Conservation (phyloP, 2,113 vertebrate genomes). For the Ciconia maguari region DNA sequence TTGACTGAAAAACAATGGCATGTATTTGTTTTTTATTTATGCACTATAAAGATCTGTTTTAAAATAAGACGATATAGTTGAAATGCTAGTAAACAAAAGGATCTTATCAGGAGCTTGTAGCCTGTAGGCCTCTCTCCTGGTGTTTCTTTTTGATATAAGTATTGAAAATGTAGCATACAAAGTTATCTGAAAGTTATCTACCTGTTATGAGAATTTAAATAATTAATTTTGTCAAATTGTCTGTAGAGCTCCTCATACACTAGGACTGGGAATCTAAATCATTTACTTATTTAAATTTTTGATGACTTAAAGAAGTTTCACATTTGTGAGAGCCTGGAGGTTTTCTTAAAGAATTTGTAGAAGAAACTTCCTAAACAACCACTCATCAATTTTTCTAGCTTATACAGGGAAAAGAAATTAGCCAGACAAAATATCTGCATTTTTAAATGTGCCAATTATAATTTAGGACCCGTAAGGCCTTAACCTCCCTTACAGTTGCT, state of each 20-base stretch:
- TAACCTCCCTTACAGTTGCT: background rate
- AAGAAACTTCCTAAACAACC: background rate
- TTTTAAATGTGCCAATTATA: background rate
- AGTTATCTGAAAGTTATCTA: background rate
- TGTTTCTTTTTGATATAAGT: background rate
- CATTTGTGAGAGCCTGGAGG: background rate
- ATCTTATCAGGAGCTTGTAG: background rate
- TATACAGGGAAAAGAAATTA: background rate
- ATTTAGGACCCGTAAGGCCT: background rate
- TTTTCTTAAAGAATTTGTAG: background rate
- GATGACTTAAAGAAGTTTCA: background rate
- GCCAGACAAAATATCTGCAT: background rate
- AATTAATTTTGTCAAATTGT: background rate
- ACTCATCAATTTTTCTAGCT: background rate
- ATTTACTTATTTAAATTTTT: conserved; percentile 17
- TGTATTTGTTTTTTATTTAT: background rate
- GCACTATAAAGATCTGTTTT: background rate
- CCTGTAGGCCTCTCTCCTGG: background rate
- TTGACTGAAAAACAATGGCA: background rate
- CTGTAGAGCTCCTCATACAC: background rate
- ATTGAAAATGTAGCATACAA: background rate
- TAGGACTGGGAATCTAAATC: background rate
- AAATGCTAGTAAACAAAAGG: background rate
- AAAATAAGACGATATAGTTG: background rate
- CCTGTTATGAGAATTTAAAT: background rate